phyloP scores from a whole-genome alignment of 2,888 invertebrate genomes.

The Hydrotaea diabolus region DNA sequence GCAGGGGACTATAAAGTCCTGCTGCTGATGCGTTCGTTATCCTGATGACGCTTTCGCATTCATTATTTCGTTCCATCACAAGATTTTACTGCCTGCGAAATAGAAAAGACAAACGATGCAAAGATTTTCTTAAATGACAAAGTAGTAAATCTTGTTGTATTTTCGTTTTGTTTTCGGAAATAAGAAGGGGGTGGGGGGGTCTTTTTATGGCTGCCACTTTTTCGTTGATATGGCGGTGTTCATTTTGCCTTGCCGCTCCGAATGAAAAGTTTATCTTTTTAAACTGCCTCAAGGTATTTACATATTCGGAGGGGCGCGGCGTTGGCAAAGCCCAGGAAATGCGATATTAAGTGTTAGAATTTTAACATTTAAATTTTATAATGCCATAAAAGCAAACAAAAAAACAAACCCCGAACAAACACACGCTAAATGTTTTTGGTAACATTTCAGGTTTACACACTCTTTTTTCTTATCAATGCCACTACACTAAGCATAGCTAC shows the following conservation, averaged over 20 bases:
- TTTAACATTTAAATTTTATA: conserved; percentile 12
- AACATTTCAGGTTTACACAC: neutral
- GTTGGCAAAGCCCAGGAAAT: too few species aligned
- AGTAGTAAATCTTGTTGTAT: conserved; percentile 65
- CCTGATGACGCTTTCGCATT: conserved; percentile 49
- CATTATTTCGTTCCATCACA: conserved; percentile 36
- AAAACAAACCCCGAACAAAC: neutral
- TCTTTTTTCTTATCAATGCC: neutral
- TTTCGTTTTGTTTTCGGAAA: neutral
- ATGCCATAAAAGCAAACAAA: neutral
- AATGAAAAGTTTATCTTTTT: conserved; percentile 39
- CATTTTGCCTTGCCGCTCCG: neutral
- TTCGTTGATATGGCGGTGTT: neutral
- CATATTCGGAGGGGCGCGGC: neutral
- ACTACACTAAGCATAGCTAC: neutral
- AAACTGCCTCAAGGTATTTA: conserved; percentile 59
- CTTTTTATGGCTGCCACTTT: neutral
- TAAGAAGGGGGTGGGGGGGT: too few species aligned
- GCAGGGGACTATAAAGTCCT: neutral
- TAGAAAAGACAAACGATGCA: conserved; percentile 63
- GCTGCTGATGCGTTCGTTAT: conserved; percentile 28
- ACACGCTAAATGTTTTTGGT: conserved; percentile 14
- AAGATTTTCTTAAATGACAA: conserved; percentile 51
- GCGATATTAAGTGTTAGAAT: neutral
- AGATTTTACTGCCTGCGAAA: conserved; percentile 28